Conservation (phyloP, 2,888 invertebrate species). For the Macropis europaea region DNA sequence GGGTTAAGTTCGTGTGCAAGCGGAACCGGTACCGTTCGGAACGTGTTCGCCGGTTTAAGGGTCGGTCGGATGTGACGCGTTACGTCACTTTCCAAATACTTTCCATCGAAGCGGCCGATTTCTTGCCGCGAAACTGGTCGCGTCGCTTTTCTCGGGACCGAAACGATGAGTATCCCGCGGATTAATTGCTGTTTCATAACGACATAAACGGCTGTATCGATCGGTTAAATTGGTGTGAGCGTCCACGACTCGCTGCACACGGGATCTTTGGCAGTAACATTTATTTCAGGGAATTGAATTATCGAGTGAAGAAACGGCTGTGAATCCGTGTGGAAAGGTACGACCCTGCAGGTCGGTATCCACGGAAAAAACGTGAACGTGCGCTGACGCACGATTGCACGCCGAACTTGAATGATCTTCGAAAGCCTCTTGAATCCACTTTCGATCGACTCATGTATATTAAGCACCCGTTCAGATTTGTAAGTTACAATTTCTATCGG, state of each 20-base stretch:
- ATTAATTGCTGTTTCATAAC: slow-evolving; percentile 8
- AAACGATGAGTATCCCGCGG: background rate
- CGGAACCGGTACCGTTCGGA: slow-evolving; percentile 3
- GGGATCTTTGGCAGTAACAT: slow-evolving; percentile 45
- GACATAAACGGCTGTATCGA: slow-evolving; percentile 16
- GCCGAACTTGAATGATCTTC: no score
- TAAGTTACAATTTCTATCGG: no score
- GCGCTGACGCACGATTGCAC: slow-evolving; percentile 24
- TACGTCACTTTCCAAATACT: slow-evolving; percentile 67
- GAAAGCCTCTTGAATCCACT: no score
- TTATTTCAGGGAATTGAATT: slow-evolving; percentile 46
- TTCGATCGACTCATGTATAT: no score
- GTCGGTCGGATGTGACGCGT: slow-evolving; percentile 56
- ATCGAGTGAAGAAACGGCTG: slow-evolving; percentile 38
- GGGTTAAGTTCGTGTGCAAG: slow-evolving; percentile 5
- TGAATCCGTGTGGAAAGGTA: slow-evolving; percentile 37
- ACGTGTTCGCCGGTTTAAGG: background rate
- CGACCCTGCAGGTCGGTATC: slow-evolving; percentile 7
- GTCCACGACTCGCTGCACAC: slow-evolving; percentile 37
- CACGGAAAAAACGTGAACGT: slow-evolving; percentile 7
- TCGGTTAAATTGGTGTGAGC: background rate
- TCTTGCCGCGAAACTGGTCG: slow-evolving; percentile 13
- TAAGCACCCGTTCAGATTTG: no score
- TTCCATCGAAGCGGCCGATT: slow-evolving; percentile 33
- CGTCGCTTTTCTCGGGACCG: slow-evolving; percentile 21